phyloP scores from a whole-genome alignment of 2,888 invertebrate genomes.

The Rhogogaster chlorosoma region DNA sequence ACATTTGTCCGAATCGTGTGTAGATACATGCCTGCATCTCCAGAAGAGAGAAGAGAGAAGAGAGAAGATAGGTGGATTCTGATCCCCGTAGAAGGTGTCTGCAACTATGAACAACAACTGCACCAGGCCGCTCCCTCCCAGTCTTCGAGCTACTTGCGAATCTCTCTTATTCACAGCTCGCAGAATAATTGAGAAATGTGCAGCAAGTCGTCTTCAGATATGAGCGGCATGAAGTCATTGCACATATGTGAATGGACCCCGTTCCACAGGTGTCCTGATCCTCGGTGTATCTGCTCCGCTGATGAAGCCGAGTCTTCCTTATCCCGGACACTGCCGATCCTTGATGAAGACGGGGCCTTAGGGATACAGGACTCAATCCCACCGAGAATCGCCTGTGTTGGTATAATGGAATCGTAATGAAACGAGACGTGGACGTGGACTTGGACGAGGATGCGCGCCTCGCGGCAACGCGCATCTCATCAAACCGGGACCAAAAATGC shows the following conservation, averaged over 20 bases:
- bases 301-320: slow-evolving; percentile 51
- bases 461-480: slow-evolving; percentile 31
- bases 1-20: not conserved
- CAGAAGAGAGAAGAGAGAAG: too few relatives aligned
- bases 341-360: slow-evolving; percentile 54
- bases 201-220: too few relatives aligned
- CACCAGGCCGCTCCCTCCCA: slow-evolving; percentile 8
- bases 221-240: too few relatives aligned
- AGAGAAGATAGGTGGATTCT: not conserved
- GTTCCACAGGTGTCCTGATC: too few relatives aligned
- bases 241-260: too few relatives aligned
- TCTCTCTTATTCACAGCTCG: slow-evolving; percentile 1
- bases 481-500: slow-evolving; percentile 24
- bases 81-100: not conserved
- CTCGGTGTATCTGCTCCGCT: not conserved
- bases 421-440: slow-evolving; percentile 52
- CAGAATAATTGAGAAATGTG: slow-evolving; percentile 55
- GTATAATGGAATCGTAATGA: slow-evolving; percentile 64
- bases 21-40: not conserved
- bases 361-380: not conserved
- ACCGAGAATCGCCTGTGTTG: not conserved
- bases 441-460: slow-evolving; percentile 1
- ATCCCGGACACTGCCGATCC: slow-evolving; percentile 67
- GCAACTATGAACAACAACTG: not conserved
- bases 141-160: not conserved